These are phyloP conservation scores for Melolontha melolontha DNA, from an alignment of 2,888 invertebrate species.

Conservation along the genomic window DNA sequence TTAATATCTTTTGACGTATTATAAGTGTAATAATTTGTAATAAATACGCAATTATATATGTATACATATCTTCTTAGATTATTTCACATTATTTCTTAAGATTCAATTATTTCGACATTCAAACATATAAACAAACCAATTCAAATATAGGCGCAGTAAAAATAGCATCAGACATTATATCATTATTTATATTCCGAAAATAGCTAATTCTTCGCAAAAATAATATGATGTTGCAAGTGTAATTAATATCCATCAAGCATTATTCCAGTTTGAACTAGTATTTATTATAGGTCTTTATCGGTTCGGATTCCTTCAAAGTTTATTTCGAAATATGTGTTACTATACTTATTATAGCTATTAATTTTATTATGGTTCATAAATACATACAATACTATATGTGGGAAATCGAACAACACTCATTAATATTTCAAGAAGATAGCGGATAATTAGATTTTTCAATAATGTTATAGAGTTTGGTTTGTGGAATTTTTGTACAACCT, in stretches of 20 bases:
- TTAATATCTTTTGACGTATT: too few relatives aligned
- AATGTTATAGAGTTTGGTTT: too few relatives aligned
- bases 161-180: constrained; percentile 6
- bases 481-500: too few relatives aligned
- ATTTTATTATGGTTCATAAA: not conserved
- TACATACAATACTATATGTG: too few relatives aligned
- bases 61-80: not conserved
- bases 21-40: not conserved
- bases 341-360: too few relatives aligned
- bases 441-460: too few relatives aligned
- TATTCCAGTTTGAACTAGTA: constrained; percentile 6
- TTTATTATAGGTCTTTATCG: too few relatives aligned
- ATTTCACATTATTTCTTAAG: constrained; percentile 1
- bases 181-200: constrained; percentile 35
- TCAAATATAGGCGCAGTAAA: constrained; percentile 1
- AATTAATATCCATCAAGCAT: constrained; percentile 10
- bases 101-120: not conserved
- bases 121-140: constrained; percentile 4
- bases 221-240: constrained; percentile 5
- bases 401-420: too few relatives aligned
- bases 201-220: constrained; percentile 29
- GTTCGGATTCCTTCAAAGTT: too few relatives aligned
- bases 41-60: not conserved
- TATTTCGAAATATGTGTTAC: too few relatives aligned
- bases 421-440: too few relatives aligned